Evolutionary conservation across 2,888 invertebrate genomes (phyloP), one percentile per base, ranked within the genome.

Genomic region (Chalcosyrphus nemorum): DNA sequence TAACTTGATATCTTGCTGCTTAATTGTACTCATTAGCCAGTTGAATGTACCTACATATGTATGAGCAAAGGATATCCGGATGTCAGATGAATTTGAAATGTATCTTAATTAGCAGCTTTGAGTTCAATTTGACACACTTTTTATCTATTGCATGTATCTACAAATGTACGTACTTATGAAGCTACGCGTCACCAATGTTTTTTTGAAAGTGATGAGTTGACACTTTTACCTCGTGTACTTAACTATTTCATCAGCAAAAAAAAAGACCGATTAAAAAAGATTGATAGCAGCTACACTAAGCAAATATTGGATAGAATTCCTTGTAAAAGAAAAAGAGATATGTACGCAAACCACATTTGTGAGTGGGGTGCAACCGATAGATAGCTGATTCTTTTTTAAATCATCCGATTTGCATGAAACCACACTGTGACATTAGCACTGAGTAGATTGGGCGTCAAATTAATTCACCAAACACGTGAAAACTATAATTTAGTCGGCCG

Each of bases 161-260:
- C 2, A 13, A 35, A 11, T 4, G 19, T 45, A 61, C 5, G 5
- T 29, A 45, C 21, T 43, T 15, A 29, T 32, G 11, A 1, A n/a
- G 3, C 5, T 63, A 59, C 24, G 9, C 9, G 13, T 38, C 38
- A 50, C 11, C 4, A 59, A 38, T 38, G 15, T 52, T 29, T 32
- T n/a, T 24, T 38, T 32, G 2, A 4, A 75, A 54, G 17, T 68
- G 68, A 68, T 78, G 78, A 78, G 38, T 78, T 78, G 71, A 71
- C 65, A 78, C 21, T 56, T 41, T 57, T 54, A 21, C 13, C 9
- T 35, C 13, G 5, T 24, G 13, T 41, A 13, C 1, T 7, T 2
- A n/a, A 13, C 5, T 43, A 68, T 68, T 68, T 68, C 56, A 68
- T 68, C 68, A 56, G 21, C 50, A 65, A 47, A 38, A 74, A 24